phyloP scores from a whole-genome alignment of 2,113 vertebrate species.

The Tiliqua scincoides region DNA sequence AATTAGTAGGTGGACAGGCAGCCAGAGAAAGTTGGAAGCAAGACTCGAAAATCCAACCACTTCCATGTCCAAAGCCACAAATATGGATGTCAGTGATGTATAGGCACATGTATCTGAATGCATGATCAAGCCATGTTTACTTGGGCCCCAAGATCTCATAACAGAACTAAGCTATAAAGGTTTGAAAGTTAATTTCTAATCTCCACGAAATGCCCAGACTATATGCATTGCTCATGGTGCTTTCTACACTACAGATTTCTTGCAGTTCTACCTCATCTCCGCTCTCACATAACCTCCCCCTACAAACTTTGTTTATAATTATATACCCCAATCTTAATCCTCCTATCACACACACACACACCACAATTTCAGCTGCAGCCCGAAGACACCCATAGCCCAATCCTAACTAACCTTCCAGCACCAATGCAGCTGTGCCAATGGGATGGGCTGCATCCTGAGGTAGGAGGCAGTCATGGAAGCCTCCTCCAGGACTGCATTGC shows the following conservation, averaged over 20 bases:
- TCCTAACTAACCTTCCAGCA: too few species aligned
- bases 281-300: not conserved
- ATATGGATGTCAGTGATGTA: not conserved
- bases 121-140: too few species aligned
- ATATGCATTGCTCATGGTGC: not conserved
- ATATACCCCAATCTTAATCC: not conserved
- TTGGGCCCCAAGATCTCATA: too few species aligned
- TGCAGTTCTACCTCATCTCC: not conserved
- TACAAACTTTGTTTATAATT: not conserved
- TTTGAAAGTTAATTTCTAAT: too few species aligned
- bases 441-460: too few species aligned
- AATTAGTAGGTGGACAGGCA: not conserved
- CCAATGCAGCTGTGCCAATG: too few species aligned
- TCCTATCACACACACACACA: not conserved
- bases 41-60: not conserved
- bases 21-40: not conserved
- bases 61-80: not conserved
- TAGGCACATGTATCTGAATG: too few species aligned
- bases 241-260: not conserved
- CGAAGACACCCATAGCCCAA: not conserved
- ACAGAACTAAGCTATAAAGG: too few species aligned
- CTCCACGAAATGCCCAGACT: not conserved
- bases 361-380: not conserved
- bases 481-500: too few species aligned
- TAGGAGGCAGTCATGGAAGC: too few species aligned